These are phyloP conservation scores for Chlorocebus sabaeus DNA, from an alignment of 2,113 vertebrate genomes.

Conservation along the genomic window DNA sequence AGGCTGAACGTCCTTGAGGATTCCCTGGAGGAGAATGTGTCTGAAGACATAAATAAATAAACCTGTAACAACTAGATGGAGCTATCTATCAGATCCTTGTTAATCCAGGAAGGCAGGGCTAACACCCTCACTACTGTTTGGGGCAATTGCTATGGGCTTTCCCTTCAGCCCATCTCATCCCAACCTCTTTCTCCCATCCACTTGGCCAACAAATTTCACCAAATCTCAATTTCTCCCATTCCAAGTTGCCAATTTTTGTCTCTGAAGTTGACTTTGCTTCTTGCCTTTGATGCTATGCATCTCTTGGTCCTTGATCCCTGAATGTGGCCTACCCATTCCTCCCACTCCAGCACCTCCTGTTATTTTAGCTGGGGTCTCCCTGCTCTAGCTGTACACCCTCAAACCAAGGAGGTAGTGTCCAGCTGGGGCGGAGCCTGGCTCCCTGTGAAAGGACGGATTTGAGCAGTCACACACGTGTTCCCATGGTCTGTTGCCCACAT, in stretches of 20 bases:
- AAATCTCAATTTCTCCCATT: background rate
- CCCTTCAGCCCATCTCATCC: background rate
- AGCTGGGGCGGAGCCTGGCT: background rate
- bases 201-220: background rate
- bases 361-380: background rate
- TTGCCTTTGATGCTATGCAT: background rate
- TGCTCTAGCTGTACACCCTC: rapidly evolving
- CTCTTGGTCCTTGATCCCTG: background rate
- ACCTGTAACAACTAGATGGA: background rate
- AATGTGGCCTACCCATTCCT: background rate
- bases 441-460: background rate
- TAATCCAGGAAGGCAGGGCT: background rate
- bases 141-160: background rate
- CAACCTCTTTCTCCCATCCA: background rate
- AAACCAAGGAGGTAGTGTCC: background rate
- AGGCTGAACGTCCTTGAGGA: background rate
- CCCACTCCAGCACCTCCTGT: rapidly evolving
- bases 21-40: background rate
- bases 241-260: background rate
- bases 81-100: background rate
- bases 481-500: background rate
- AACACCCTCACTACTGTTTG: background rate
- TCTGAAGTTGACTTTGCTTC: background rate
- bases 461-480: background rate
- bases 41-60: background rate